Conservation (phyloP, 2,888 invertebrate genomes). For the Agrochola lota region DNA sequence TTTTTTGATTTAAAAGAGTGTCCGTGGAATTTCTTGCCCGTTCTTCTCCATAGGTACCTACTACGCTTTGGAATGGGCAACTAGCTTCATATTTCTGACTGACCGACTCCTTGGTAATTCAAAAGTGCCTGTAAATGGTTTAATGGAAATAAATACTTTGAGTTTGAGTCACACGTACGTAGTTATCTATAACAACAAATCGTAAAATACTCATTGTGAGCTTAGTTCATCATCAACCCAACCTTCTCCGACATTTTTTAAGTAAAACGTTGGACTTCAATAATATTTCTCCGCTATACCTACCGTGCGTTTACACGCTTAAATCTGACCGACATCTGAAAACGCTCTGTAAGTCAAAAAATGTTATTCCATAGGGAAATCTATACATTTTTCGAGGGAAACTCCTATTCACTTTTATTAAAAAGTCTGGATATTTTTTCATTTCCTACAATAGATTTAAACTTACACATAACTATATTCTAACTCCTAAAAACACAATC, state of each 20-base stretch:
- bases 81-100: too few species aligned
- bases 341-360: not conserved
- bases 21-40: too few species aligned
- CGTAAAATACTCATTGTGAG: not conserved
- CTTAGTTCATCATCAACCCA: not conserved
- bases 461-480: not conserved
- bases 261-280: not conserved
- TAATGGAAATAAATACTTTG: too few species aligned
- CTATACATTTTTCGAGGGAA: not conserved
- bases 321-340: not conserved
- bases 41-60: too few species aligned
- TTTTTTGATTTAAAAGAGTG: too few species aligned
- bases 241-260: not conserved
- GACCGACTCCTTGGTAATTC: too few species aligned
- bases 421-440: too few species aligned
- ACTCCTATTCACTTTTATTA: not conserved
- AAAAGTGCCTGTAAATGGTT: too few species aligned
- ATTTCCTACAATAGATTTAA: not conserved
- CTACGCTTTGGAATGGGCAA: too few species aligned
- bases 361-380: not conserved
- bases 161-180: not conserved
- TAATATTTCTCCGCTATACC: not conserved
- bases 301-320: not conserved
- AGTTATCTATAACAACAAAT: slow-evolving; percentile 7
- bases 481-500: not conserved